phyloP scores from a whole-genome alignment of 1,140 invertebrate genomes.

The Lepidostoma basale region DNA sequence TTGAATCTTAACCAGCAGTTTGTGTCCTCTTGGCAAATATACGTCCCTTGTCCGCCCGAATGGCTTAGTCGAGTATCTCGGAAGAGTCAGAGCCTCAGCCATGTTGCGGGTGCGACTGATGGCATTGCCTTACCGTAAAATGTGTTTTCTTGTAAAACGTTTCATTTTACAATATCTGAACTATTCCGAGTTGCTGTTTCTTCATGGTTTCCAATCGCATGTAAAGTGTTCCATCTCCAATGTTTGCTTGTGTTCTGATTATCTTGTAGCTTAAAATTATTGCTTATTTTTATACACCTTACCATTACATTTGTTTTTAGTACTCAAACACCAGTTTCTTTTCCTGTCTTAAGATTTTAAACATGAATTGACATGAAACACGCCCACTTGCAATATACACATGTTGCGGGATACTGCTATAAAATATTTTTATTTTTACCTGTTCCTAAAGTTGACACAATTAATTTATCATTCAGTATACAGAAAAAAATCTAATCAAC shows the following conservation, averaged over 20 bases:
- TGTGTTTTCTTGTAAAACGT: slow-evolving; percentile 19
- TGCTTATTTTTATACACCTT: neutral
- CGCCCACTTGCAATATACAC: too few species aligned
- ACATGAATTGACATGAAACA: too few species aligned
- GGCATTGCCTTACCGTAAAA: slow-evolving; percentile 16
- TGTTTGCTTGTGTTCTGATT: neutral
- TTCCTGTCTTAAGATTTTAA: too few species aligned
- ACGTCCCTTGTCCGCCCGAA: slow-evolving; percentile 29
- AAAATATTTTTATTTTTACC: too few species aligned
- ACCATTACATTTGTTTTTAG: too few species aligned
- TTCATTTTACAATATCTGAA: slow-evolving; percentile 13
- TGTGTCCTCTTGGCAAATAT: slow-evolving; percentile 44
- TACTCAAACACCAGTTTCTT: too few species aligned
- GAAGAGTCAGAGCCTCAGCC: neutral
- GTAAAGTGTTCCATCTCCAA: slow-evolving; percentile 14
- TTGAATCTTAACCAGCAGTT: slow-evolving; percentile 19
- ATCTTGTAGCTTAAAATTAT: neutral
- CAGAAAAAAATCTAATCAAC: too few species aligned
- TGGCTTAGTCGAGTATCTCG: neutral
- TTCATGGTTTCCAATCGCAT: neutral
- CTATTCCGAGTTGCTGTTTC: slow-evolving; percentile 2
- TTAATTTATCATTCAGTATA: too few species aligned
- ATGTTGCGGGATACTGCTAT: too few species aligned
- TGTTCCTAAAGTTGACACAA: too few species aligned
- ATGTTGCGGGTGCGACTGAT: slow-evolving; percentile 30